phyloP scores from a whole-genome alignment of 2,113 vertebrate genomes.

The Amblyopsis rosae region DNA sequence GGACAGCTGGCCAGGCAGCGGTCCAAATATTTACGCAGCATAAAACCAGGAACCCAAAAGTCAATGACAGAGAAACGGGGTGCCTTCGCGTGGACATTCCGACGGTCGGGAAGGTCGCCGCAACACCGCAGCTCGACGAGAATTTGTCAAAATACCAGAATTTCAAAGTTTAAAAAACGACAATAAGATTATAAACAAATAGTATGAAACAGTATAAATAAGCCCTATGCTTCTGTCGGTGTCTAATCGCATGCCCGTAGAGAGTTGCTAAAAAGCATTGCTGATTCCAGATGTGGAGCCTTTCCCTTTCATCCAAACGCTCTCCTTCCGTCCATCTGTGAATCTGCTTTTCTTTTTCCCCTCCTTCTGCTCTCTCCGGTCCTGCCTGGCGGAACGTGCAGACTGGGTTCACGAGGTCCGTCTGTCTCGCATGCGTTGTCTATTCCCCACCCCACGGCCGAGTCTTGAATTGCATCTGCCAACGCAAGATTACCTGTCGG shows the following conservation, averaged over 20 bases:
- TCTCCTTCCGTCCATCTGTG: slow-evolving; percentile 25
- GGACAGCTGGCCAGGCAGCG: slow-evolving; percentile 40
- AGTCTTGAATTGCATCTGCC: background rate
- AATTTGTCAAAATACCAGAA: background rate
- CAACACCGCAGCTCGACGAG: slow-evolving; percentile 25
- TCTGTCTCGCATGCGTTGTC: background rate
- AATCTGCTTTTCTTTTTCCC: slow-evolving; percentile 15
- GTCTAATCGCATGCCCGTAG: slow-evolving; percentile 33
- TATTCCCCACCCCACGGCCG: background rate
- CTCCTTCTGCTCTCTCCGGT: slow-evolving; percentile 22
- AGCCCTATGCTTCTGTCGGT: slow-evolving; percentile 32
- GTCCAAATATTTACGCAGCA: slow-evolving; percentile 54
- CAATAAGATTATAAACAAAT: background rate
- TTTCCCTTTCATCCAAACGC: slow-evolving; percentile 39
- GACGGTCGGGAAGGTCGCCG: slow-evolving; percentile 13
- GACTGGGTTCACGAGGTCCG: slow-evolving; percentile 11
- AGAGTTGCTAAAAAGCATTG: slow-evolving; percentile 65
- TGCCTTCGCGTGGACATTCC: slow-evolving; percentile 61
- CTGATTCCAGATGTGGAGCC: slow-evolving; percentile 31
- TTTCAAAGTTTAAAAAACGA: slow-evolving; percentile 14
- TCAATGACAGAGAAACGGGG: slow-evolving; percentile 52
- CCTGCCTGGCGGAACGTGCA: slow-evolving; percentile 35
- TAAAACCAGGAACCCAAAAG: slow-evolving; percentile 54
- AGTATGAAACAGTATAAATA: slow-evolving; percentile 9
- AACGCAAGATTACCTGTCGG: no score